A percentile compares a stretch with the other conserved stretches of the same genome.
Conservation (phyloP, 2,888 invertebrate genomes). For the Palloptera scutellata region DNA sequence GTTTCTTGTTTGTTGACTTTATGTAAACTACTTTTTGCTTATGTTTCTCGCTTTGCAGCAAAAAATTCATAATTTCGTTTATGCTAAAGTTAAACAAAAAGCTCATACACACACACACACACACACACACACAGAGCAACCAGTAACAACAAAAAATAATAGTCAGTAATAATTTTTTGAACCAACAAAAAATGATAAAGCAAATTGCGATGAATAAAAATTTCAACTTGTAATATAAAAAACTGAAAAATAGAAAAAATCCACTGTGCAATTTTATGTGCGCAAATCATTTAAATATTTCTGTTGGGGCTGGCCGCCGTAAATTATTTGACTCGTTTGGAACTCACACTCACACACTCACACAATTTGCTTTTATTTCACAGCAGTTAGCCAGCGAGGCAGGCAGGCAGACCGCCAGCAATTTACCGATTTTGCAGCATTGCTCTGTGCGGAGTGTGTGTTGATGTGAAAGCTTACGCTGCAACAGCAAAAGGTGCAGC, state of each 20-base stretch:
- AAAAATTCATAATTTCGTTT: not conserved
- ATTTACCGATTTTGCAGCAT: too few relatives aligned
- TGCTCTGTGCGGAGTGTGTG: too few relatives aligned
- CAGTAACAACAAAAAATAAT: not conserved
- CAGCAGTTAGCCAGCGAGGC: not conserved
- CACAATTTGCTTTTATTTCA: too few relatives aligned
- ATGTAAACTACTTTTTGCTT: too few relatives aligned
- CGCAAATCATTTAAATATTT: constrained; percentile 27
- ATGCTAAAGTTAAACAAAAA: not conserved
- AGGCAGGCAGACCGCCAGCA: not conserved
- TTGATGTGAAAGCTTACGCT: too few relatives aligned
- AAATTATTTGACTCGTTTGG: constrained; percentile 11
- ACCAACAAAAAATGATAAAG: not conserved
- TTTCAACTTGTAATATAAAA: not conserved
- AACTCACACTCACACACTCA: too few relatives aligned
- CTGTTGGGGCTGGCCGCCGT: constrained; percentile 10
- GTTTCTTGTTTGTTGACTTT: not conserved
- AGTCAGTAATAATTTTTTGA: not conserved
- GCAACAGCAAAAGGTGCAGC: too few relatives aligned
- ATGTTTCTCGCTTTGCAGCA: not conserved
- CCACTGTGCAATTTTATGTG: constrained; percentile 18
- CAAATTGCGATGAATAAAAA: not conserved
- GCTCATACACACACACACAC: too few relatives aligned
- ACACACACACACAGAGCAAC: not conserved
- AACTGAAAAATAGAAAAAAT: not conserved